Base-by-base conservation (phyloP, 2,113 vertebrate species). In the Pygoscelis adeliae region DNA sequence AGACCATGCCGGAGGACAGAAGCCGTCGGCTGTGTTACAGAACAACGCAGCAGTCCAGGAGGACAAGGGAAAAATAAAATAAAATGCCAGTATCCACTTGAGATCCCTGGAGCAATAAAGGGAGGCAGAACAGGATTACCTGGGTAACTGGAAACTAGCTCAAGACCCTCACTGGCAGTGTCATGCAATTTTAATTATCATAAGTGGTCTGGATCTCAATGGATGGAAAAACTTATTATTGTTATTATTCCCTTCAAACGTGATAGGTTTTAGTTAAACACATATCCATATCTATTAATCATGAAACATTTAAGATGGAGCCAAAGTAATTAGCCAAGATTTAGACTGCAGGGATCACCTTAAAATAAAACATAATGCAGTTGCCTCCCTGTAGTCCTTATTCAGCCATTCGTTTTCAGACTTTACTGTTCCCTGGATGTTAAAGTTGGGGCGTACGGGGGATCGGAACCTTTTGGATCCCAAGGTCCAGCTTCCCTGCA, bases 151-250 rank as follows among this genome's bases (percentile, higher is more conserved):
- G 91, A 53, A 96, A 95, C 86, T 19, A 61, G 87, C 95, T 96
- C 81, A 58, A 94, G 93, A 93, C 93, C 95, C 95, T 96, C 89
- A 17, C 91, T 27, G 81, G 95, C 74, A 77, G 70, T 66, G 95
- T 44, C 84, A 46, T 36, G 89, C 81, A 83, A 87, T 96, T 96
- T 97, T 96, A 96, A 97, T 97, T 96, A 97, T 95, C 84, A 22
- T 96, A 96, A 97, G 97, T 95, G 95, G 96, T 87, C 94, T 89
- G 93, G 93, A 94, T 96, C 96, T 95, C 97, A 92, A 58, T 58
- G 96, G 96, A 96, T 94, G 94, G 95, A 92, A 87, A 94, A 95
- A 94, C 90, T 94, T 97, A 96, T 97, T 97, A 97, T 97, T 97
- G 95, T 96, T 96, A 85, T 96, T 79, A 96, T 97, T 97, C 87